Conservation (phyloP, 2,888 invertebrate genomes). For the Tholera decimalis region DNA sequence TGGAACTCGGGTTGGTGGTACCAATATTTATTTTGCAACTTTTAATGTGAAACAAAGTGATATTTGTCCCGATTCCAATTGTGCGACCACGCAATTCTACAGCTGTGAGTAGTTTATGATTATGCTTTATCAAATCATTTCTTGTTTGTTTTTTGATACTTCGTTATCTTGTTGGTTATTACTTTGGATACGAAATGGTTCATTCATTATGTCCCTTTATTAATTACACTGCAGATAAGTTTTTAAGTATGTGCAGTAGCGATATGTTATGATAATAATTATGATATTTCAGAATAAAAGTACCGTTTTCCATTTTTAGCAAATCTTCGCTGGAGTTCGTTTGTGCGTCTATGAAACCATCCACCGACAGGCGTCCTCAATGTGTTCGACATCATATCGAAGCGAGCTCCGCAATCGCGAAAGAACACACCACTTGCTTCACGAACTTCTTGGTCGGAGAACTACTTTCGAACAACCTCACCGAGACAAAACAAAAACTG, state of each 20-base stretch:
- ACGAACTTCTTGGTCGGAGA: conserved; percentile 69
- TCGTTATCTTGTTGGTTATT: conserved; percentile 49
- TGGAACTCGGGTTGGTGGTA: neutral
- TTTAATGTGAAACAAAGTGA: neutral
- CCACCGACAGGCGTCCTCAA: conserved; percentile 83
- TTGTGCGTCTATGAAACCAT: conserved; percentile 86
- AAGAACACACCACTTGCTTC: conserved; percentile 74
- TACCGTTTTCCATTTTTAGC: conserved; percentile 88
- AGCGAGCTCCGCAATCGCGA: conserved; percentile 69
- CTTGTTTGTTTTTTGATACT: conserved; percentile 46
- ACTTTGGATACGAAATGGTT: conserved; percentile 52
- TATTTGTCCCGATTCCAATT: conserved; percentile 16
- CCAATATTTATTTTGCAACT: neutral
- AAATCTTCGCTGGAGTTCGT: conserved; percentile 83
- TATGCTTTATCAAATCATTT: conserved; percentile 23
- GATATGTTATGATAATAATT: neutral
- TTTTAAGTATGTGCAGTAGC: neutral
- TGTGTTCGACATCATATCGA: conserved; percentile 86
- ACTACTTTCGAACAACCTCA: conserved; percentile 81
- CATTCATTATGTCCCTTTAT: conserved; percentile 19
- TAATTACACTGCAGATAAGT: neutral
- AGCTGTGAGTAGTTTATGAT: conserved; percentile 17
- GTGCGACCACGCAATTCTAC: conserved; percentile 14
- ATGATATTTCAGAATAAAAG: conserved; percentile 63
- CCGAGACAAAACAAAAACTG: conserved; percentile 75